Evolutionary conservation across 30 jellyfish, hydroid and myxozoan genomes (phyloP).

Genomic region (Turritopsis dohrnii): DNA sequence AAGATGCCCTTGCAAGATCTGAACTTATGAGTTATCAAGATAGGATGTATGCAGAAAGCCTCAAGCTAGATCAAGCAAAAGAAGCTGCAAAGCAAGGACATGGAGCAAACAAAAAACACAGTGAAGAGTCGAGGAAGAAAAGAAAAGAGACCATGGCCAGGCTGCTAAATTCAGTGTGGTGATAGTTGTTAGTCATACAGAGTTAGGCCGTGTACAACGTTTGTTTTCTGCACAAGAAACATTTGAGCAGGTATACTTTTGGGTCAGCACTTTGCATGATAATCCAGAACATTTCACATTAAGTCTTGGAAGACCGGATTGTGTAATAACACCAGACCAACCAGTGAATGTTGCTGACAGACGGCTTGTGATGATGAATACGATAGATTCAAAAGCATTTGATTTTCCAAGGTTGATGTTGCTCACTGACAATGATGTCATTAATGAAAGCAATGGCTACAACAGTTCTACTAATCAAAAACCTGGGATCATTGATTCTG

Average conservation of each 20-base stretch:
- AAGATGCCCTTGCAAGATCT: too few species aligned
- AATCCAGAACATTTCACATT: neutral
- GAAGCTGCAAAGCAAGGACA: neutral
- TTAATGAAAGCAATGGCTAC: neutral
- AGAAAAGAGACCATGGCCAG: too few species aligned
- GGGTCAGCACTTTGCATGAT: neutral
- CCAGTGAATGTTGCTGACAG: neutral
- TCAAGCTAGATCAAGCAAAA: too few species aligned
- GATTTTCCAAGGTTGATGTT: too few species aligned
- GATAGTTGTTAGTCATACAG: neutral
- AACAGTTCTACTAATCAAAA: neutral
- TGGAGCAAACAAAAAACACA: neutral
- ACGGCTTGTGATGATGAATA: neutral
- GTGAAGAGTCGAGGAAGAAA: neutral
- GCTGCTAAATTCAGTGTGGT: too few species aligned
- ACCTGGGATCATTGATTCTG: neutral
- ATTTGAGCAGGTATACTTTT: neutral
- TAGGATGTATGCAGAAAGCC: too few species aligned
- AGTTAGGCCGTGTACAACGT: neutral
- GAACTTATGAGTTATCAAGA: too few species aligned
- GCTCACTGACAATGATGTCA: too few species aligned
- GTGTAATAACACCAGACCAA: neutral
- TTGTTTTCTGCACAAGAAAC: neutral
- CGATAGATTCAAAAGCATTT: neutral
- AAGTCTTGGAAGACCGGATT: neutral